Evolutionary conservation across 2,888 invertebrate species (phyloP), one percentile per base, ranked within the genome.

Genomic region (Cataglyphis rosenhaueri): DNA sequence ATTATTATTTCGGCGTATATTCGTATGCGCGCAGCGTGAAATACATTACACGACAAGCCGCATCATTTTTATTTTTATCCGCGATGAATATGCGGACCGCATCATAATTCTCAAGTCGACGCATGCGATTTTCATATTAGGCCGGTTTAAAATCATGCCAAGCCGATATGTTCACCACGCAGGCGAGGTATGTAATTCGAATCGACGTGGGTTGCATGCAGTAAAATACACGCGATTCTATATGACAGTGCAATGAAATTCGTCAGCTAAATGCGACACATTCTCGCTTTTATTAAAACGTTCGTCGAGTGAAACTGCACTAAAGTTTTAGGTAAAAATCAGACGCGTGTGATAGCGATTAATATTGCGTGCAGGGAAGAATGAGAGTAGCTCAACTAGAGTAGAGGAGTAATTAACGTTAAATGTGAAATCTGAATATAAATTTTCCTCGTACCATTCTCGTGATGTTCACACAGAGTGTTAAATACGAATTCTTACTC

Each of bases 31-130:
- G 15, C 25, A 15, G 29, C 59, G 12, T 73, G n/a, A 59, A 73
- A 57, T 18, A 57, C 38, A 10, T 8, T 12, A 38, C 29, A 25
- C 25, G 18, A 66, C 68, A 82, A 38, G 71, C 61, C 62, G n/a
- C n/a, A 29, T 32, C 18, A 64, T 83, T 85, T 86, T 83, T 85
- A 9, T 35, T 85, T 86, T 83, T 85, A 9, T 35, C 21, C 48
- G n/a, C n/a, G n/a, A 73, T 71, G 21, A 38, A 65, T 25, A 21
- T 12, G 25, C 12, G 38, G 8, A 44, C 9, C 75, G 25, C 65
- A n/a, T 21, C 65, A n/a, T 21, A 10, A n/a, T 52, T 52, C 35
- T 18, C n/a, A 25, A 35, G 21, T 25, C 10, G n/a, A 38, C 3
- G 29, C 29, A 41, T 55, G 38, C 55, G 55, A 76, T 66, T 76